Percentiles rank a stretch among this genome's conserved stretches.
Evolutionary conservation across 2,797 vertebrate species (phyloP).

Genomic region (Xenopus petersii): DNA sequence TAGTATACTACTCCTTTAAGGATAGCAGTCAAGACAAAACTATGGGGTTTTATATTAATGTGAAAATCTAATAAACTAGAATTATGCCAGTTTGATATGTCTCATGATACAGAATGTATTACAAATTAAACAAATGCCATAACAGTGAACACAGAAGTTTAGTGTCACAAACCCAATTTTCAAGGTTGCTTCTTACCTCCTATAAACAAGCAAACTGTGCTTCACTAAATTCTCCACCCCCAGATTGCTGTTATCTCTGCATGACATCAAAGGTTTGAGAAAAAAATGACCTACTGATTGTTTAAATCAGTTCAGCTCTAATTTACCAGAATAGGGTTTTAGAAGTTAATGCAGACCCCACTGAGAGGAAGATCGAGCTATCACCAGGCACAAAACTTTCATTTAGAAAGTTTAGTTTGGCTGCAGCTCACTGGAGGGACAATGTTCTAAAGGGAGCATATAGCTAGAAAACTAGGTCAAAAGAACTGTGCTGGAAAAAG

Average conservation of each 20-base stretch:
- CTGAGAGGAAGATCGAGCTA: conserved; percentile 67
- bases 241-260: conserved; percentile 67
- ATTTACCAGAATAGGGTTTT: conserved; percentile 72
- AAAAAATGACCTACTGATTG: conserved; percentile 71
- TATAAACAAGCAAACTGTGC: conserved; percentile 57
- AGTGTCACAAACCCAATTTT: conserved; percentile 59
- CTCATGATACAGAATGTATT: conserved; percentile 27
- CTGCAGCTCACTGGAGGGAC: conserved; percentile 55
- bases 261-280: conserved; percentile 60
- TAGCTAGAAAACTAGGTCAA: conserved; percentile 63
- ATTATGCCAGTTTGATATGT: too few relatives aligned
- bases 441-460: conserved; percentile 51
- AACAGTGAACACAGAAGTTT: conserved; percentile 50
- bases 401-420: conserved; percentile 60
- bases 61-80: too few relatives aligned
- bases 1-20: too few relatives aligned
- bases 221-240: conserved; percentile 50
- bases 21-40: too few relatives aligned
- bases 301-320: conserved; percentile 68
- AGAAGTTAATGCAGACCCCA: conserved; percentile 68
- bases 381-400: conserved; percentile 57
- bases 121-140: conserved; percentile 56
- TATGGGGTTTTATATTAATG: too few relatives aligned
- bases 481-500: conserved; percentile 53
- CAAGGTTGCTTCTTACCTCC: conserved; percentile 55